Conservation (phyloP, 2,888 invertebrate genomes). For the Criorhina ranunculi region DNA sequence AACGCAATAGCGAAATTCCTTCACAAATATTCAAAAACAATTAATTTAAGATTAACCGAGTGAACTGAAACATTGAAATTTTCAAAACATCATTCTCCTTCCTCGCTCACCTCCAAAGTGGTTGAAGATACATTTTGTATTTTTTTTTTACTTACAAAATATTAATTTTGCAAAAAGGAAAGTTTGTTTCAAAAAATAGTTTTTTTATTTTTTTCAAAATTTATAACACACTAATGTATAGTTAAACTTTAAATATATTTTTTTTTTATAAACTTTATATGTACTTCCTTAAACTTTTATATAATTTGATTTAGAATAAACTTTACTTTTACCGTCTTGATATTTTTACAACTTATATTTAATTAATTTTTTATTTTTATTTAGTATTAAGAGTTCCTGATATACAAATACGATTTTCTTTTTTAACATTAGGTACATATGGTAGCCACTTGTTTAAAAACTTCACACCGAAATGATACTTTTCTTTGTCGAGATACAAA, state of each 20-base stretch:
- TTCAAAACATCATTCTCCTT: no score
- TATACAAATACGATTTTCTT: background rate
- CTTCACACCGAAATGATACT: constrained; percentile 26
- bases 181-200: constrained; percentile 12
- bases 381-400: constrained; percentile 27
- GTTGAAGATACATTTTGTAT: constrained; percentile 46
- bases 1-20: constrained; percentile 3
- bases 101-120: constrained; percentile 61
- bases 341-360: constrained; percentile 66
- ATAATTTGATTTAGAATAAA: constrained; percentile 71
- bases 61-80: background rate
- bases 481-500: constrained; percentile 7
- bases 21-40: constrained; percentile 6
- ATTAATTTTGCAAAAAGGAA: constrained; percentile 27
- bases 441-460: constrained; percentile 61
- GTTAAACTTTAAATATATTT: constrained; percentile 15
- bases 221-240: constrained; percentile 35
- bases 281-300: constrained; percentile 19
- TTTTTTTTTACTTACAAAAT: constrained; percentile 48
- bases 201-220: constrained; percentile 35
- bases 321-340: constrained; percentile 58
- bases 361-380: constrained; percentile 18
- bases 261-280: constrained; percentile 31
- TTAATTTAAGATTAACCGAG: constrained; percentile 17
- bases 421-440: constrained; percentile 59